phyloP scores from a whole-genome alignment of 2,888 invertebrate species.

The Cynaeus angustus region DNA sequence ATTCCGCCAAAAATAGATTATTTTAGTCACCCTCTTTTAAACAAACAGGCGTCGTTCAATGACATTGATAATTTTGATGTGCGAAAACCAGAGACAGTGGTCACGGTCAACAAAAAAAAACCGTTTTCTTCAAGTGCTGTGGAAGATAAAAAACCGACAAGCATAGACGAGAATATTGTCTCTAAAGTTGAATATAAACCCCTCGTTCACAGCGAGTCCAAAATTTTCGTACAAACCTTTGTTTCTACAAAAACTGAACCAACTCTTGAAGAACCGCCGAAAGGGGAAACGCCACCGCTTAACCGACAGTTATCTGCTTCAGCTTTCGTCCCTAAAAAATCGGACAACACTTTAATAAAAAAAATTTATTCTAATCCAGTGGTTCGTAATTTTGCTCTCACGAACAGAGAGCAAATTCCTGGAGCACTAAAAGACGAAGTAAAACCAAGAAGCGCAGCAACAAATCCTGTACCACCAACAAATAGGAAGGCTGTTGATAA shows the following conservation, averaged over 20 bases:
- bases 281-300: constrained; percentile 5
- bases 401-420: constrained; percentile 58
- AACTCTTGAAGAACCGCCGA: not conserved
- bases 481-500: not conserved
- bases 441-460: not conserved
- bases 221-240: too few species aligned
- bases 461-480: not conserved
- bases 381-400: constrained; percentile 60
- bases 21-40: too few species aligned
- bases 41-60: too few species aligned
- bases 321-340: constrained; percentile 50
- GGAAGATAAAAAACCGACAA: too few species aligned
- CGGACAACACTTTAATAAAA: constrained; percentile 62
- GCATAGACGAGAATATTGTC: too few species aligned
- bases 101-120: too few species aligned
- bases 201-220: not conserved
- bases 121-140: too few species aligned
- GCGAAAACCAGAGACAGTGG: too few species aligned
- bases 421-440: not conserved
- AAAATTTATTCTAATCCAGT: constrained; percentile 62
- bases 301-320: constrained; percentile 1
- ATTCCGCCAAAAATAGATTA: too few species aligned
- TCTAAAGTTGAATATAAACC: not conserved
- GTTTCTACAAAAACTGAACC: not conserved
- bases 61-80: too few species aligned